Evolutionary conservation across 2,113 vertebrate genomes (phyloP).

Genomic region (Triplophysa dalaica): DNA sequence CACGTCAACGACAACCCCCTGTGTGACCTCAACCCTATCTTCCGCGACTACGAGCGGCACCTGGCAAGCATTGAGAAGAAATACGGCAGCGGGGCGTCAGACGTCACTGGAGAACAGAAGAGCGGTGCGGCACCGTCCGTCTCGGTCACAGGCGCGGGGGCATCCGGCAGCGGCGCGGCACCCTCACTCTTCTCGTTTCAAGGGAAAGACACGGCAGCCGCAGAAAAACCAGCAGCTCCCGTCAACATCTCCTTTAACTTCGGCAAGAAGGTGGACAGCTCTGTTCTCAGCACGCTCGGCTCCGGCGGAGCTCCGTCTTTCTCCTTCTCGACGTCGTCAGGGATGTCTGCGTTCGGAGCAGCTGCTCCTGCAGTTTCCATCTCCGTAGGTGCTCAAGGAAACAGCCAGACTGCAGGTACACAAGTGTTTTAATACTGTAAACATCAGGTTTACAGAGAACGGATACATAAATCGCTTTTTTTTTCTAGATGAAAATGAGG

Average conservation of each 20-base stretch:
- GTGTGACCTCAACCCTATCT: slow-evolving; percentile 94
- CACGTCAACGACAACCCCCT: slow-evolving; percentile 90
- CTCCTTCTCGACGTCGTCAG: slow-evolving; percentile 78
- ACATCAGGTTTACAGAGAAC: too few species aligned
- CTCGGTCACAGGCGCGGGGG: neutral
- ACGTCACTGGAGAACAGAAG: slow-evolving; percentile 14
- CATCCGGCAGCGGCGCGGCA: neutral
- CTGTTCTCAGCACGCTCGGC: slow-evolving; percentile 67
- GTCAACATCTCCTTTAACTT: slow-evolving; percentile 78
- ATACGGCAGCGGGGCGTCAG: slow-evolving; percentile 57
- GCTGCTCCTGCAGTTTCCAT: slow-evolving; percentile 39
- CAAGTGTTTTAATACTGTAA: too few species aligned
- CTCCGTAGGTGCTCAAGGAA: slow-evolving; percentile 56
- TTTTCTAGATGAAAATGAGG: slow-evolving; percentile 70
- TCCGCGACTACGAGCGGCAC: slow-evolving; percentile 90
- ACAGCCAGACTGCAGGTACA: slow-evolving; percentile 74
- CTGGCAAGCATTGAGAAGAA: slow-evolving; percentile 84
- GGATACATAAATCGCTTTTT: neutral
- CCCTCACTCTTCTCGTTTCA: slow-evolving; percentile 68
- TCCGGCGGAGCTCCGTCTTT: slow-evolving; percentile 73
- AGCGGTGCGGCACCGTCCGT: neutral
- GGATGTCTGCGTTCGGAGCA: slow-evolving; percentile 76
- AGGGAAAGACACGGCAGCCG: slow-evolving; percentile 62
- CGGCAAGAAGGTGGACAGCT: slow-evolving; percentile 80
- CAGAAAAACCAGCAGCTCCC: slow-evolving; percentile 64